Conservation (phyloP, 2,113 vertebrate genomes). For the Dromiciops gliroides region DNA sequence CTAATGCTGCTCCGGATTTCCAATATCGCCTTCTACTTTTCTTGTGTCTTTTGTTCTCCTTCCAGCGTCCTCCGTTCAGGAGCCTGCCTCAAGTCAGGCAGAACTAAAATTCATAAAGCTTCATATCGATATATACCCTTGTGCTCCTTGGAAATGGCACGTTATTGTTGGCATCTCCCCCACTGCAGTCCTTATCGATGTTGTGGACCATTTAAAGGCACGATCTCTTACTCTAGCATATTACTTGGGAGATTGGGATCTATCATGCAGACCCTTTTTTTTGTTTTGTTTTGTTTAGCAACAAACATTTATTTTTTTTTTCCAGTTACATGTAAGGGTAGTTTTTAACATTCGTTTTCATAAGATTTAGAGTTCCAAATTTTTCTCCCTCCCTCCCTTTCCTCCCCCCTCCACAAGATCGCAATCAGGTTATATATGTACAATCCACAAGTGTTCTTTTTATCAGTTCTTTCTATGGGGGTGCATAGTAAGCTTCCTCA, state of each 20-base stretch:
- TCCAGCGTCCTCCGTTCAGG: not conserved
- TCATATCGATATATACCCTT: not conserved
- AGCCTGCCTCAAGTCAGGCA: not conserved
- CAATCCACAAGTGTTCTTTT: no score
- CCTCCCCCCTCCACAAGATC: no score
- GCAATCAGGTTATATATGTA: no score
- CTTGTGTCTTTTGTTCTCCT: slow-evolving; percentile 16
- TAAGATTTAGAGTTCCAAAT: no score
- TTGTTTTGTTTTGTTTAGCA: no score
- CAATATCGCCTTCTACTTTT: not conserved
- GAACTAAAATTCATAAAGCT: not conserved
- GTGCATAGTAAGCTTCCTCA: no score
- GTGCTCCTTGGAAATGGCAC: not conserved
- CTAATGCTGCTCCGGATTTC: not conserved
- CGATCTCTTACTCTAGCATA: not conserved
- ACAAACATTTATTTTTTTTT: no score
- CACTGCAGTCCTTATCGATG: not conserved
- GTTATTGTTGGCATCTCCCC: not conserved
- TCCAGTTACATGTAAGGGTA: no score
- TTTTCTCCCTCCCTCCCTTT: no score
- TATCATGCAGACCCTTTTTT: not conserved
- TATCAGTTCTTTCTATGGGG: no score
- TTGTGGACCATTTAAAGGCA: not conserved
- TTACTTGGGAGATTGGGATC: not conserved
- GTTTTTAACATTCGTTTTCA: no score